A percentile compares a stretch with the other conserved stretches of the same genome.
phyloP scores from a whole-genome alignment of 2,797 vertebrate species.

The Karalla daura region DNA sequence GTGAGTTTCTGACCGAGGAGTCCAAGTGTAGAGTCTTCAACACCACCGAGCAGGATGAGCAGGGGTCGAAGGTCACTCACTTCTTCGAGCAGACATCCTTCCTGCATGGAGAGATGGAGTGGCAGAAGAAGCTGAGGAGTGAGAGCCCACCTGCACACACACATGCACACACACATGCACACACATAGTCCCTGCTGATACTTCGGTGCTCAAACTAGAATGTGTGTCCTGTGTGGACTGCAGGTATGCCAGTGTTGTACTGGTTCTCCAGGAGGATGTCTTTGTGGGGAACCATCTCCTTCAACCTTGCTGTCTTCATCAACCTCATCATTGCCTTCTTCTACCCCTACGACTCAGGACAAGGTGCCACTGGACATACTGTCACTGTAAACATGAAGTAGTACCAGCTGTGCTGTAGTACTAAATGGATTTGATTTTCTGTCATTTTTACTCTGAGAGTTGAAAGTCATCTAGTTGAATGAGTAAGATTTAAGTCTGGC shows the following conservation, averaged over 20 bases:
- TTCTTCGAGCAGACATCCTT: slow-evolving; percentile 96
- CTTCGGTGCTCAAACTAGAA: background rate
- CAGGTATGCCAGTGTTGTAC: slow-evolving; percentile 96
- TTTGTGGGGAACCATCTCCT: slow-evolving; percentile 97
- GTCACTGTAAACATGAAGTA: too few species aligned
- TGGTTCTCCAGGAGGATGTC: slow-evolving; percentile 99
- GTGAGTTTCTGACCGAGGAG: slow-evolving; percentile 94
- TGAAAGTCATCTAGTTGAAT: too few species aligned
- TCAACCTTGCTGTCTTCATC: slow-evolving; percentile 97
- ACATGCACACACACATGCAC: background rate
- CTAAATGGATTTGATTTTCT: too few species aligned
- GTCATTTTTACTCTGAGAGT: too few species aligned
- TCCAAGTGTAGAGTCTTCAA: slow-evolving; percentile 93
- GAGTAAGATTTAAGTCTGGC: too few species aligned
- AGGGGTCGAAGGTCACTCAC: slow-evolving; percentile 98
- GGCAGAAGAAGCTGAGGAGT: slow-evolving; percentile 98
- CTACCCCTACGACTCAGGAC: slow-evolving; percentile 89
- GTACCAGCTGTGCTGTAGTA: background rate
- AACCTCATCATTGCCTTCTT: slow-evolving; percentile 99
- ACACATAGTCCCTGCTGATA: too few species aligned
- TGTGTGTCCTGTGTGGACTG: background rate
- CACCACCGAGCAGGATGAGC: slow-evolving; percentile 97
- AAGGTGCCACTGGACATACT: slow-evolving; percentile 60
- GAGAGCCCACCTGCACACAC: slow-evolving; percentile 30
- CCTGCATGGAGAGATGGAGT: slow-evolving; percentile 98